Evolutionary conservation across 2,113 vertebrate species (phyloP).

Genomic region (Oryzias celebensis): DNA sequence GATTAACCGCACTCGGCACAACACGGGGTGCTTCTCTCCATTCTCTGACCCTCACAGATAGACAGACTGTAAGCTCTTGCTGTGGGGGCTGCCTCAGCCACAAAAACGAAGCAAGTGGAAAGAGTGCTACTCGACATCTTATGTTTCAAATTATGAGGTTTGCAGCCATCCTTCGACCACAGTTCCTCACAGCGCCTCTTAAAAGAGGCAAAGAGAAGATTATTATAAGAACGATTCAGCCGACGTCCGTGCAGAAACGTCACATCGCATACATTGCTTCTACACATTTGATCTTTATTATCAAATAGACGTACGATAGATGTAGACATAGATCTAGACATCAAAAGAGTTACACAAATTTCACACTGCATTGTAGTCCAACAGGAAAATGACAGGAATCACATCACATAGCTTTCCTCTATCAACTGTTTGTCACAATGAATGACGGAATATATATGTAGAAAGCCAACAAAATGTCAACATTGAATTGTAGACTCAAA

Average conservation of each 20-base stretch:
- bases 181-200: conserved; percentile 9
- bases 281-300: conserved; percentile 4
- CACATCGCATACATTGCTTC: neutral
- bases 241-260: neutral
- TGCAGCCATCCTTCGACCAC: conserved; percentile 23
- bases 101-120: neutral
- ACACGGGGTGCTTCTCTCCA: conserved; percentile 28
- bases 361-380: conserved; percentile 4
- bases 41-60: conserved; percentile 13
- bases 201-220: neutral
- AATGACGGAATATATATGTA: neutral
- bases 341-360: conserved; percentile 1
- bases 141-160: conserved; percentile 18
- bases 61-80: neutral
- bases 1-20: conserved; percentile 42
- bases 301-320: neutral
- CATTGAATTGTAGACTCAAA: too few species aligned
- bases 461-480: conserved; percentile 10
- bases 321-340: neutral
- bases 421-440: neutral
- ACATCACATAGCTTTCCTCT: neutral
- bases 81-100: neutral
- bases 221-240: neutral
- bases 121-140: conserved; percentile 14
- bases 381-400: neutral